Evolutionary conservation across 2,797 vertebrate genomes (phyloP), one percentile per base, ranked within the genome.

Genomic region (Myotis planiceps): DNA sequence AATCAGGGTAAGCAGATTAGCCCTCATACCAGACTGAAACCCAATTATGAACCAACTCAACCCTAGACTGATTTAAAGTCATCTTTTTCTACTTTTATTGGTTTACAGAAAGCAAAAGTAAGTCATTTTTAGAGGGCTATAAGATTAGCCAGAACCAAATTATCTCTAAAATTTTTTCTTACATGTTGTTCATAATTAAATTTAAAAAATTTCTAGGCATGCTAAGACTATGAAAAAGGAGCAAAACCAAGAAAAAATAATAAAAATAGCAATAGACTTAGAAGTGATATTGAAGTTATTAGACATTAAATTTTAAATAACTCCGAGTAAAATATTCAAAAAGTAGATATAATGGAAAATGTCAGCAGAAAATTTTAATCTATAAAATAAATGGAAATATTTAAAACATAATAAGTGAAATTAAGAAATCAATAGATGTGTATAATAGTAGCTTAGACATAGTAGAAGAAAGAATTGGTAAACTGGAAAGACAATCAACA

Each of bases 71-170:
- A 58, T n/a, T 68, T 60, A 25, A 72, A 89, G 39, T 25, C 4
- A 45, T 25, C 53, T 49, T 82, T 42, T 80, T 14, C 15, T 81
- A 51, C 3, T n/a, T 49, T 53, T 37, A 34, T 7, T 60, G 27
- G 58, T 68, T 90, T 49, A 68, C 9, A 75, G 90, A 75, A 86
- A 45, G 53, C 25, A 83, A 93, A 63, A 74, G 3, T 9, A 69
- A 79, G 27, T 19, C 29, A 19, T 79, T 83, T 58, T 42, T 88
- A 29, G 63, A 78, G 25, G 29, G 72, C 79, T 6, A 45, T 5
- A 49, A 39, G 19, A 45, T 25, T 45, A 60, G 3, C 27, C 16
- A 87, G 25, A 83, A 34, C 27, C 39, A 80, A 37, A 72, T 60
- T 49, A 78, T 42, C 47, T 83, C 65, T 45, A 83, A 58, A 49